These are phyloP conservation scores for Lepilemur septentrionalis DNA, from an alignment of 2,797 vertebrate species.

Conservation along the genomic window DNA sequence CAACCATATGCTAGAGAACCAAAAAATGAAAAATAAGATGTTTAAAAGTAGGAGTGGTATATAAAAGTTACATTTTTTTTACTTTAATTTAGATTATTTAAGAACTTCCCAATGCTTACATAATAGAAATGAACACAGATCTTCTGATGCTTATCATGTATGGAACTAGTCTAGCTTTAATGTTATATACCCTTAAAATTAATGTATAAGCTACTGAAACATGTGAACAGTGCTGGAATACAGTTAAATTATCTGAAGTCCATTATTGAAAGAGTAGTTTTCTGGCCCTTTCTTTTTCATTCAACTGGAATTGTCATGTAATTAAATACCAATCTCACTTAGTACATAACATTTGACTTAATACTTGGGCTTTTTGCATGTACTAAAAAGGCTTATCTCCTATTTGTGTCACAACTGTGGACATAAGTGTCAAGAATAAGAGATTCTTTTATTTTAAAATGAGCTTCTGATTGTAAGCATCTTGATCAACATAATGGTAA, in stretches of 20 bases:
- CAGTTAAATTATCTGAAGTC: not conserved
- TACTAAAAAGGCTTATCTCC: slow-evolving; percentile 51
- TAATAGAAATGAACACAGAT: not conserved
- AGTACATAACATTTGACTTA: slow-evolving; percentile 62
- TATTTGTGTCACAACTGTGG: slow-evolving; percentile 43
- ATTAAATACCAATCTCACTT: slow-evolving; percentile 57
- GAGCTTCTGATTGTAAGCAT: slow-evolving; percentile 3
- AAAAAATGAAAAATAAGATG: not conserved
- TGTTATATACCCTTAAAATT: slow-evolving; percentile 40
- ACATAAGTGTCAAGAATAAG: slow-evolving; percentile 36
- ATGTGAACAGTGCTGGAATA: not conserved
- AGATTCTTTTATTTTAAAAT: slow-evolving; percentile 41
- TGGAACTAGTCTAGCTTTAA: slow-evolving; percentile 29
- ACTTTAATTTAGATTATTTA: slow-evolving; percentile 6
- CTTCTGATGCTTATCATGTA: not conserved
- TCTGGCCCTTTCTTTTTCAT: slow-evolving; percentile 9
- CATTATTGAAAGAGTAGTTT: slow-evolving; percentile 16
- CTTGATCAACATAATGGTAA: slow-evolving; percentile 17
- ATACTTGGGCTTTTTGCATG: slow-evolving; percentile 39
- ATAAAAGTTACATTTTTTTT: not conserved
- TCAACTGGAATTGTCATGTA: slow-evolving; percentile 49
- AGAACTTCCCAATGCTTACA: not conserved
- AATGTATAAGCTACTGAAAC: slow-evolving; percentile 45
- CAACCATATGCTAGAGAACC: not conserved
- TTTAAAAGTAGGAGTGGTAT: not conserved